Evolutionary conservation across 2,113 vertebrate species (phyloP), one percentile per base, ranked within the genome.

Genomic region (Mola mola): DNA sequence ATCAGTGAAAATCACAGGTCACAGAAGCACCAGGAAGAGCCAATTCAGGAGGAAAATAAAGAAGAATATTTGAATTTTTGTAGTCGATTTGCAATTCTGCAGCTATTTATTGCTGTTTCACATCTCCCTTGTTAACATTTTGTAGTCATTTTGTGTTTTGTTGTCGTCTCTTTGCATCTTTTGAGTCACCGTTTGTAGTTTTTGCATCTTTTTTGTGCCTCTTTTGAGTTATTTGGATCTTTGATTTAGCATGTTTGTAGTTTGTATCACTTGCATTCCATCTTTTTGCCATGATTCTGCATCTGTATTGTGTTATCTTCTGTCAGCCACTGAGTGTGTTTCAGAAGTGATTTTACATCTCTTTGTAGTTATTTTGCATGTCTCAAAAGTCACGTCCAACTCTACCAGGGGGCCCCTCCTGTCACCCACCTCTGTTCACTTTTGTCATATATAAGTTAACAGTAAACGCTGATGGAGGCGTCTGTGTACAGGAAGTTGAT

Each of bases 401-500:
- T 21, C 22, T 17, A 4, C 20, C 7, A 0, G 11, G 11, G 4
- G 5, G 5, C 12, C 17, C 17, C 1, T 29, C 19, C 34, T 13
- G n/a, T 46, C 9, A 25, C 15, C 15, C 19, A 15, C 38, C 12
- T n/a, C 9, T 16, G 15, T 24, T 11, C 33, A 17, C 8, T 21
- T 43, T 8, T 41, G 16, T 48, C 25, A 38, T 46, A 25, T 61
- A 34, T 4, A 15, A 51, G 48, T 37, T 61, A 55, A 70, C 53
- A 42, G 41, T 44, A 48, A 57, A 51, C 9, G 3, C 8, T n/a
- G 42, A 37, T 42, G 24, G n/a, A 26, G 24, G 22, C n/a, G n/a
- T 33, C 8, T 33, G 5, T 6, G 49, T 53, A 75, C 83, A 75
- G 87, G 84, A 87, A 85, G 82, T 19, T 26, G 40, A 17, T 70